phyloP scores from a whole-genome alignment of 2,113 vertebrate genomes.

The Peucedramus taeniatus region DNA sequence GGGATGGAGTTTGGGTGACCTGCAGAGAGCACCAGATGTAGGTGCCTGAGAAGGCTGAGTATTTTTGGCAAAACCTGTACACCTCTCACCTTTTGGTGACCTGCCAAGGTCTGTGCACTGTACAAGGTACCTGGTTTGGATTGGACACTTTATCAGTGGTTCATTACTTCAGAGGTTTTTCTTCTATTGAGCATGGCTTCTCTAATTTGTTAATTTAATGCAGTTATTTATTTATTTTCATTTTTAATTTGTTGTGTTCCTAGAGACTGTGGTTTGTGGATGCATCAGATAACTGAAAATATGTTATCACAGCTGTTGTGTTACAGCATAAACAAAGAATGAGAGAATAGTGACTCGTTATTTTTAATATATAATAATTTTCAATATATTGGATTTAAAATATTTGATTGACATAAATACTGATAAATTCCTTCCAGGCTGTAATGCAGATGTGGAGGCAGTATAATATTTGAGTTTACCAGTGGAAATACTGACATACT shows the following conservation, averaged over 20 bases:
- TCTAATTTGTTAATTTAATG: neutral
- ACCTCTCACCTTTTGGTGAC: neutral
- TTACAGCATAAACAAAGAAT: constrained; percentile 21
- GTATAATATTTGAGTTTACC: neutral
- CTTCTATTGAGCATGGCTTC: neutral
- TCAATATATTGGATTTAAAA: neutral
- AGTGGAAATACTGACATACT: neutral
- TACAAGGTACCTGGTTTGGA: neutral
- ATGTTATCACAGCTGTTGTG: constrained; percentile 25
- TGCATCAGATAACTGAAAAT: constrained; percentile 29
- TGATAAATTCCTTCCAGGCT: neutral
- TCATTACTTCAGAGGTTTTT: neutral
- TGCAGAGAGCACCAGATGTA: neutral
- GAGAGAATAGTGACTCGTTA: neutral
- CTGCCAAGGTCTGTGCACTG: neutral
- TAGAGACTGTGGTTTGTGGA: constrained; percentile 9
- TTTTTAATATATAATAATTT: neutral
- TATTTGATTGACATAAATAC: neutral
- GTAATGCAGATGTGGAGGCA: neutral
- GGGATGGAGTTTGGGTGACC: neutral
- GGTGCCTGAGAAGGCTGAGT: neutral
- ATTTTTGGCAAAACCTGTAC: neutral
- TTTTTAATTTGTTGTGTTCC: constrained; percentile 27
- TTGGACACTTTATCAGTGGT: neutral
- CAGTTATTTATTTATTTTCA: constrained; percentile 30